Evolutionary conservation across 1,140 invertebrate species (phyloP), one percentile per base, ranked within the genome.

Genomic region (Caerostris darwini): DNA sequence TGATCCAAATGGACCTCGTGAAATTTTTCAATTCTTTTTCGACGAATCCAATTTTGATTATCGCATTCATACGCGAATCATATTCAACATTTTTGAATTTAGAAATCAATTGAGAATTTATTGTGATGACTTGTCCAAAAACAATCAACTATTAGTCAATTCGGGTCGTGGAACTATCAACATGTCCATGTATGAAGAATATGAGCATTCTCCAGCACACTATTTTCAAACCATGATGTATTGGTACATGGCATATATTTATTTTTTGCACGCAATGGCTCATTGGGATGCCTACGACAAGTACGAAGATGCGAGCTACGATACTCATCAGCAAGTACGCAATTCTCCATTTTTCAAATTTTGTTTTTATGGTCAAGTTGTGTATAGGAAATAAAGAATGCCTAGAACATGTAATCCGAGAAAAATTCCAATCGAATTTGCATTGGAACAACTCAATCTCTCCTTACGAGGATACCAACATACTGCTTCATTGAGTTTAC

Each of bases 221-320:
- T 93, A 86, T 71, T 93, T 69, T 34, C 14, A 69, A 57, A 17
- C 69, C 34, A 57, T 86, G 14, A 58, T 61, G 0, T 71, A 50
- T 5, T 93, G 82, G 82, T 82, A 87, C 69, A 5, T 86, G 5
- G 57, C 86, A 50, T 92, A 86, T 19, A 8, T 92, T 5, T 81
- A 64, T 14, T 67, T 82, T 17, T 50, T 85, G 3, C 91, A 92
- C 7, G 56, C 58, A 6, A 50, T 92, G 91, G 81, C 81, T n/a
- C 91, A 92, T 58, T 92, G 58, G 61, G 91, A 92, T 34, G 50
- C 71, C 3, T 92, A 67, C 56, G 91, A 92, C 53, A 85, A 67
- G 14, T 92, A 92, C 10, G 19, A 86, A 5, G 81, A 92, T 57
- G 59, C 81, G 56, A 17, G 69, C 54, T 92, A 92, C n/a, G 91